These are phyloP conservation scores for Rhinoraja longicauda DNA, from an alignment of 2,797 vertebrate genomes.

Conservation along the genomic window DNA sequence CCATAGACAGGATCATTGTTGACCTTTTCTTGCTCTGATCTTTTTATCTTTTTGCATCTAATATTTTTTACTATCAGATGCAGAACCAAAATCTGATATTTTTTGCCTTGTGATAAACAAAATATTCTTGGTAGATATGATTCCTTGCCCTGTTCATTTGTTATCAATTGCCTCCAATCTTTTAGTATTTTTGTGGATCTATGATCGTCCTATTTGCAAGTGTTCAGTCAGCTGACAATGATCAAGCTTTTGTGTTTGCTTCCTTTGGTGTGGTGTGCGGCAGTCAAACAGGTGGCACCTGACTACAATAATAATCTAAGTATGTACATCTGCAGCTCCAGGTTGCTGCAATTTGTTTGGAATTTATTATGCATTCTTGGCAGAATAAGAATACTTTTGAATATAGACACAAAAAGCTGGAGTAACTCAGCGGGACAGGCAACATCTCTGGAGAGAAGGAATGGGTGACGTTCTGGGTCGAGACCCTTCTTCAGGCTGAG, in stretches of 20 bases:
- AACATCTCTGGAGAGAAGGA: too few species aligned
- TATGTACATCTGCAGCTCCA: background rate
- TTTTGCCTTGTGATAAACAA: background rate
- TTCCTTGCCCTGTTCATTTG: background rate
- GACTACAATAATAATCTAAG: background rate
- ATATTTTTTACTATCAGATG: background rate
- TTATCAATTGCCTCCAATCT: background rate
- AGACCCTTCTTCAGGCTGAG: too few species aligned
- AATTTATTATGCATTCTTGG: background rate
- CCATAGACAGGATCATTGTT: background rate
- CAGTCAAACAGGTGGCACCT: background rate
- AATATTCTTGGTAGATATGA: background rate
- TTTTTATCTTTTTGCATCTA: background rate
- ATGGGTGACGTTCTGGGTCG: too few species aligned
- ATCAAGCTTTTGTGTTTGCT: background rate
- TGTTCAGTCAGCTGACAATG: background rate
- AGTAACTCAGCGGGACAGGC: too few species aligned
- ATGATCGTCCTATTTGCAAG: background rate
- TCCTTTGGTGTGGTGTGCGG: background rate
- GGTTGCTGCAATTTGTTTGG: background rate
- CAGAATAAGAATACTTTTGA: background rate
- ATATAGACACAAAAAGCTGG: too few species aligned
- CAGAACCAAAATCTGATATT: background rate
- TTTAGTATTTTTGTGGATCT: background rate
- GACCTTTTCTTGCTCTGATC: background rate